Base-by-base conservation (phyloP, 2,113 vertebrate species). In the Castor canadensis region DNA sequence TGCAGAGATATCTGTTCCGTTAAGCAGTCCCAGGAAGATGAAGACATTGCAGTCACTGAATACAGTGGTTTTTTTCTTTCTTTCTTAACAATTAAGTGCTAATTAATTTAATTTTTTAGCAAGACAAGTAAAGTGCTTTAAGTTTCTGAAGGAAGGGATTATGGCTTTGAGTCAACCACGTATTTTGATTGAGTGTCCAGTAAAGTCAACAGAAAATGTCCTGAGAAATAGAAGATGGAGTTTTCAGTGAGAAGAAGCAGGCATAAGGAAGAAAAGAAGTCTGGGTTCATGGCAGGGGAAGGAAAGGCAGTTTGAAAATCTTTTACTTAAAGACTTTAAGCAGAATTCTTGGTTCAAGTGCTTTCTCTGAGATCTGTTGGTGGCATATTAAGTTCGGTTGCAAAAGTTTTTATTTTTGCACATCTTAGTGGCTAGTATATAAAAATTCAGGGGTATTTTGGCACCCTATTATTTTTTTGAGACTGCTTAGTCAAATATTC, bases 41-140 rank as follows among this genome's bases (percentile, higher is more conserved):
- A 28, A 56, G 62, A n/a, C 16, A 10, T 3, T 22, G 32, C 30
- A 43, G 43, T 72, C 62, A 4, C 15, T 20, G 10, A 77, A 38
- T 76, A 60, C 40, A 12, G 0, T 11, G 1, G 12, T 20, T 43
- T 71, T 45, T 52, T 60, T 62, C 58, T 10, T 10, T 85, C 49
- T 88, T 84, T 54, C 71, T 67, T 62, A 91, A 60, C 62, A 86
- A 16, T 66, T 58, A 83, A 90, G 60, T 30, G 72, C 66, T 62
- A 40, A 49, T 60, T 79, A 6, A n/a, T 16, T 72, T 75, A 71
- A n/a, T 66, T 60, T 77, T 94, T 58, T 52, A 17, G 47, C 10
- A 64, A 94, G 66, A 80, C 30, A 43, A 92, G 12, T 6, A n/a
- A 30, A 79, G 30, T 71, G 40, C 76, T 62, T 86, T 64, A 52